These are phyloP conservation scores for Trachurus trachurus DNA, from an alignment of 2,797 vertebrate genomes.

Conservation along the genomic window DNA sequence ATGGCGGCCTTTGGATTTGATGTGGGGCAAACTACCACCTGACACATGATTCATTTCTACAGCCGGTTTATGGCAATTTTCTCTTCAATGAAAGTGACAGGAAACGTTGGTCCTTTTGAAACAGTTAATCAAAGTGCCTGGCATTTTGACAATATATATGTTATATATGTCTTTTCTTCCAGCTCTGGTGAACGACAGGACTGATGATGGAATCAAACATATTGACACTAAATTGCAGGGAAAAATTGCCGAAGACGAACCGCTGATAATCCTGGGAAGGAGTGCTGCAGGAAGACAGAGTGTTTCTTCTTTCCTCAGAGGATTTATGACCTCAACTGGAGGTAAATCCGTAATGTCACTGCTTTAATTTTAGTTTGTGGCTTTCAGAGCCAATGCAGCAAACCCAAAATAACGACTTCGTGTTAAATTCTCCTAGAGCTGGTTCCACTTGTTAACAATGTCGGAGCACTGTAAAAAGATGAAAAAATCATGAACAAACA, in stretches of 20 bases:
- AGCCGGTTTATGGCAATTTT: constrained; percentile 16
- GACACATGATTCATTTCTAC: background rate
- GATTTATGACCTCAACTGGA: background rate
- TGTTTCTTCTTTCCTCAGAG: background rate
- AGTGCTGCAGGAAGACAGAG: background rate
- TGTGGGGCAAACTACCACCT: background rate
- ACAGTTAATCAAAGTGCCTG: constrained; percentile 1
- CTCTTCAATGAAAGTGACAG: constrained; percentile 16
- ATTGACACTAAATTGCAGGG: background rate
- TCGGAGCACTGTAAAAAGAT: too few species aligned
- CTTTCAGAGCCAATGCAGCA: background rate
- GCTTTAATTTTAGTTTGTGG: background rate
- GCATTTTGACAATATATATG: background rate
- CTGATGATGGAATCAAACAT: background rate
- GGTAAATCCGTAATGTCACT: background rate
- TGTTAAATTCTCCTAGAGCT: background rate
- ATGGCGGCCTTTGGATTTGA: constrained; percentile 6
- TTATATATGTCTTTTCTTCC: background rate
- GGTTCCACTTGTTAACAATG: too few species aligned
- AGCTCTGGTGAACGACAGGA: background rate
- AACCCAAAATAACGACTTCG: background rate
- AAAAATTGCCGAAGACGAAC: background rate
- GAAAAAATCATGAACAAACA: too few species aligned
- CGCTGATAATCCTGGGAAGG: background rate
- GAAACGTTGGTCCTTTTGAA: background rate